These are phyloP conservation scores for Drosophila bocqueti DNA, from an alignment of 1,140 invertebrate genomes.

Conservation along the genomic window DNA sequence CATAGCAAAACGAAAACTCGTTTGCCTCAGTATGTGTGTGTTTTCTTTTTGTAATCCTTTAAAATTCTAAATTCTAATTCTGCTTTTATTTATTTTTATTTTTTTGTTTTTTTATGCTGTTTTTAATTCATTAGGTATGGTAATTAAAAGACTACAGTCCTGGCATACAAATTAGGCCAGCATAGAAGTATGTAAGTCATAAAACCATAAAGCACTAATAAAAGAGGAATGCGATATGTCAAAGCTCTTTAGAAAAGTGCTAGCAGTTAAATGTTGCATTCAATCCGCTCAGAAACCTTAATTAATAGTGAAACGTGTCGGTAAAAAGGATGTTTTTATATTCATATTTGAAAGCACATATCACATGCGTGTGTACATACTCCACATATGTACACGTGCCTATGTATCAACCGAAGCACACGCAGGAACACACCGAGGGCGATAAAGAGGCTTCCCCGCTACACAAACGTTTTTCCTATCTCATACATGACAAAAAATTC, in stretches of 20 bases:
- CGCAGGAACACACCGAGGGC: conserved; percentile 29
- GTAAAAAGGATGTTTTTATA: background rate
- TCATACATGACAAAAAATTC: conserved; percentile 41
- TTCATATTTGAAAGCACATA: conserved; percentile 13
- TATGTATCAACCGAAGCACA: conserved; percentile 36
- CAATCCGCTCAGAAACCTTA: background rate
- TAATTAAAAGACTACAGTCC: conserved; percentile 7
- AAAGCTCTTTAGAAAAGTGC: conserved; percentile 6
- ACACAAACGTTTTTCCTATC: conserved; percentile 40
- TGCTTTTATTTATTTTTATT: background rate
- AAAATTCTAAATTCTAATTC: background rate
- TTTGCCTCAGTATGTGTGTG: background rate
- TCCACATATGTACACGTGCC: background rate
- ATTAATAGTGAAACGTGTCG: conserved; percentile 12
- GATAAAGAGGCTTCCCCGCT: conserved; percentile 27
- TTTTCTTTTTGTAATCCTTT: background rate
- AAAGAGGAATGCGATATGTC: background rate
- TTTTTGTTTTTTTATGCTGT: background rate
- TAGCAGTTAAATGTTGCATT: conserved; percentile 3
- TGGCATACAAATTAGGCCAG: background rate
- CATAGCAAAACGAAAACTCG: conserved; percentile 1
- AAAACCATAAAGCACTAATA: background rate
- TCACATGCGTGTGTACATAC: conserved; percentile 3
- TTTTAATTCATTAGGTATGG: conserved; percentile 12
- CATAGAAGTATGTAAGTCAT: background rate